phyloP scores from a whole-genome alignment of 2,113 vertebrate species.

The Indri indri region DNA sequence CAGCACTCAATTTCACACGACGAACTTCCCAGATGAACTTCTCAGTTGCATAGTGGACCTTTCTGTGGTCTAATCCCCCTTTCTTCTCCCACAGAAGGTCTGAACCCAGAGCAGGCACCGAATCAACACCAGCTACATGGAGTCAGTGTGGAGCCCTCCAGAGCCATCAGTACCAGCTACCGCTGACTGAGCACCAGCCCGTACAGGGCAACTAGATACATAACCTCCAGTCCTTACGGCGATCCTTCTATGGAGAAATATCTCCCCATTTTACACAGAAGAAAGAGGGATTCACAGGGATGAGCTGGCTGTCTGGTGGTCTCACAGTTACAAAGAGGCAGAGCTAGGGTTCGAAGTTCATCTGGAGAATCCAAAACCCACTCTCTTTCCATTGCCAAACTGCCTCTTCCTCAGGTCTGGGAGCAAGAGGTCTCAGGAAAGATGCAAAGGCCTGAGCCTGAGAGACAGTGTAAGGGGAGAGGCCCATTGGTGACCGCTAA shows the following conservation, averaged over 20 bases:
- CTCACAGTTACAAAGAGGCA: neutral
- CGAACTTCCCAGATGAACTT: neutral
- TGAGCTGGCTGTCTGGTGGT: rapidly evolving
- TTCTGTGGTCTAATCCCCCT: neutral
- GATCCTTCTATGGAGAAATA: neutral
- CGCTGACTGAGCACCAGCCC: neutral
- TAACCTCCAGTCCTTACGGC: neutral
- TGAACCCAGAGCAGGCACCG: neutral
- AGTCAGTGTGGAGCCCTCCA: neutral
- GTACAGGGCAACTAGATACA: neutral
- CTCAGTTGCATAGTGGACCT: too few species aligned
- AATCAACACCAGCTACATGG: neutral
- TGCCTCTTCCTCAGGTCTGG: neutral
- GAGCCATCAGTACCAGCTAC: neutral
- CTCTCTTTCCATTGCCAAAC: neutral
- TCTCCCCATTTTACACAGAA: neutral
- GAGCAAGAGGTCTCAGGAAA: neutral
- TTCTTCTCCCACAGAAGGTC: neutral
- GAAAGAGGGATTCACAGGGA: neutral
- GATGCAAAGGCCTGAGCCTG: neutral
- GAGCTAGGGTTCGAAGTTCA: neutral
- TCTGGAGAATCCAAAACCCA: neutral
- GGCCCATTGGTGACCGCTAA: neutral
- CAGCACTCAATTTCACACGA: rapidly evolving
- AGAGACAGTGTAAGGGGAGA: rapidly evolving